A percentile compares a stretch with the other conserved stretches of the same genome.
phyloP scores from a whole-genome alignment of 2,888 invertebrate species.

The Caenorhabditis afra region DNA sequence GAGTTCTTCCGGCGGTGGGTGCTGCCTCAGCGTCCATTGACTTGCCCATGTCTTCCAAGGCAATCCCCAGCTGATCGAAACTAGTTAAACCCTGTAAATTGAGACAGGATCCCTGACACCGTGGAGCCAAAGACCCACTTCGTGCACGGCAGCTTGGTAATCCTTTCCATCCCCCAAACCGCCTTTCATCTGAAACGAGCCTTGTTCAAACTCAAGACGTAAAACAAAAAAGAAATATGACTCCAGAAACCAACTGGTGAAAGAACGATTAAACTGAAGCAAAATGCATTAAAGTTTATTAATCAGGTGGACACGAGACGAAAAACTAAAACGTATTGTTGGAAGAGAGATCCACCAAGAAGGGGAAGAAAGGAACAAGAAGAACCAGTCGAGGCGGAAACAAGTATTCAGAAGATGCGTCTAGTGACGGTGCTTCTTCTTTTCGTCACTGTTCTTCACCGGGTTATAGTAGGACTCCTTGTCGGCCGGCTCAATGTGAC shows the following conservation, averaged over 20 bases:
- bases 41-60: slow-evolving; percentile 47
- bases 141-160: slow-evolving; percentile 53
- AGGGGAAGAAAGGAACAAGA: slow-evolving; percentile 32
- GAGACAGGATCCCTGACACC: too few relatives aligned
- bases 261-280: not conserved
- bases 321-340: slow-evolving; percentile 10
- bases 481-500: slow-evolving; percentile 74
- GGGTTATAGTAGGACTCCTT: slow-evolving; percentile 60
- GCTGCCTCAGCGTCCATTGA: slow-evolving; percentile 40
- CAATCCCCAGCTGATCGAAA: slow-evolving; percentile 50
- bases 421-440: slow-evolving; percentile 62
- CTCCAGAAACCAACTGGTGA: slow-evolving; percentile 37
- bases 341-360: slow-evolving; percentile 50
- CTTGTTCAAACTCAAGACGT: not conserved
- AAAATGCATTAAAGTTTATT: slow-evolving; percentile 30
- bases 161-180: slow-evolving; percentile 35
- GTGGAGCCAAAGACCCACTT: slow-evolving; percentile 17
- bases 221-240: not conserved
- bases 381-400: slow-evolving; percentile 33
- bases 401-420: slow-evolving; percentile 9
- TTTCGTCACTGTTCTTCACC: slow-evolving; percentile 58
- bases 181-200: slow-evolving; percentile 43
- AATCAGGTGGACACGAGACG: slow-evolving; percentile 5
- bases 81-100: slow-evolving; percentile 48
- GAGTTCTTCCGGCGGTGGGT: slow-evolving; percentile 24